Base-by-base conservation (phyloP, 2,797 vertebrate genomes). In the Brachyalestes nurse region DNA sequence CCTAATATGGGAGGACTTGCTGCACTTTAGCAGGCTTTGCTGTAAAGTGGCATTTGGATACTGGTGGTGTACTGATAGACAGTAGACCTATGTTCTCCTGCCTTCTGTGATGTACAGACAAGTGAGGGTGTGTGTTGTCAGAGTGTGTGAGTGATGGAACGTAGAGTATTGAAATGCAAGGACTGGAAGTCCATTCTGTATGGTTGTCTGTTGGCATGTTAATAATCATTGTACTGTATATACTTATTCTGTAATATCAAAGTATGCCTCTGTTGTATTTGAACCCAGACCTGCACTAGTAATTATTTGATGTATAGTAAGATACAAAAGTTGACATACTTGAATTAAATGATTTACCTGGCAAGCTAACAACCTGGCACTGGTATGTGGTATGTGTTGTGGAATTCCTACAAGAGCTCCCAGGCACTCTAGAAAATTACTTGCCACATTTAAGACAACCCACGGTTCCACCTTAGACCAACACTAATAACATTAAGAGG, bases 281-380 rank as follows among this genome's bases (percentile, higher is more conserved):
- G 80, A 88, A 85, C 83, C 89, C 92, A 92, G 91, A 92, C 90
- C 90, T 92, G 91, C 92, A 93, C 91, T 94, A 91, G 90, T 94
- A 92, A 92, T 92, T 77, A 86, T 90, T 86, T 90, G 88, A 83
- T 93, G 92, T 83, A 84, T 75, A 82, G 66, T 93, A 93, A 89
- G 90, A 92, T 89, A 83, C 85, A 61, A 90, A 91, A 88, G 89
- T 87, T 89, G 84, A 91, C 89, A 92, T 92, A 93, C 93, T 94
- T 94, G 91, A 94, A 94, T 94, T 93, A 87, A 94, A 94, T 91
- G 86, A 78, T 90, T 91, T 88, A 88, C 40, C 45, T n/a, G 23
- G 82, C 86, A 89, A 90, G 85, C 77, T 79, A 77, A 85, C 66
- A 42, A 38, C 53, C 28, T 57, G 16, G 64, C 55, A 60, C 87